Conservation (phyloP, 2,113 vertebrate genomes). For the Hippolais icterina region DNA sequence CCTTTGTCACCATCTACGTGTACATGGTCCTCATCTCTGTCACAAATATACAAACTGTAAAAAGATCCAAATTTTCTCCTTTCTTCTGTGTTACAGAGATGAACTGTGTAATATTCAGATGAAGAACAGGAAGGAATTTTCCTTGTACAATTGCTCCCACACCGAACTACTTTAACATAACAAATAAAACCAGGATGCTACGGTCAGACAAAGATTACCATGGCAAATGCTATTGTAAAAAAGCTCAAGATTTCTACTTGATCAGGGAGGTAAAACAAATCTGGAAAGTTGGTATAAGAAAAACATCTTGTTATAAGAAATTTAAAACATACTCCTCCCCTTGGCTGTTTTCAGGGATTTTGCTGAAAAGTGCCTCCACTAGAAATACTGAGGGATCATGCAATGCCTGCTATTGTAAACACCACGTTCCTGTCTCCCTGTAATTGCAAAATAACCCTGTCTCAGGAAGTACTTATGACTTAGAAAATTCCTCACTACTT, state of each 20-base stretch:
- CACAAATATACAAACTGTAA: background rate
- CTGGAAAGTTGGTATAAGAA: background rate
- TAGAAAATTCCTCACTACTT: background rate
- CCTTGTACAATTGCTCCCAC: background rate
- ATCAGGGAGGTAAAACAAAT: background rate
- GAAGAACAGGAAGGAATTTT: background rate
- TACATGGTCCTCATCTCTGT: background rate
- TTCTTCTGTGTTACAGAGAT: background rate
- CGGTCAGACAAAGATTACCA: background rate
- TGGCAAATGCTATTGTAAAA: background rate
- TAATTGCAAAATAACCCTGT: background rate
- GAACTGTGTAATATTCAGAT: background rate
- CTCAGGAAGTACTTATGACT: background rate
- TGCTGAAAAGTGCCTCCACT: background rate
- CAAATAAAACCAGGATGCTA: background rate
- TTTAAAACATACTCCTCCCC: background rate
- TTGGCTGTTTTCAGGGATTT: background rate
- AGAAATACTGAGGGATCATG: background rate
- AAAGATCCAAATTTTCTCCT: background rate
- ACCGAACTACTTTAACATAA: background rate
- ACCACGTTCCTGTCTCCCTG: background rate
- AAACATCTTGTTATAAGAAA: background rate
- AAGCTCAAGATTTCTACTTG: background rate
- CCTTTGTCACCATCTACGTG: background rate
- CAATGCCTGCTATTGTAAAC: background rate